phyloP scores from a whole-genome alignment of 2,888 invertebrate species.

The Leptodirus hochenwartii region DNA sequence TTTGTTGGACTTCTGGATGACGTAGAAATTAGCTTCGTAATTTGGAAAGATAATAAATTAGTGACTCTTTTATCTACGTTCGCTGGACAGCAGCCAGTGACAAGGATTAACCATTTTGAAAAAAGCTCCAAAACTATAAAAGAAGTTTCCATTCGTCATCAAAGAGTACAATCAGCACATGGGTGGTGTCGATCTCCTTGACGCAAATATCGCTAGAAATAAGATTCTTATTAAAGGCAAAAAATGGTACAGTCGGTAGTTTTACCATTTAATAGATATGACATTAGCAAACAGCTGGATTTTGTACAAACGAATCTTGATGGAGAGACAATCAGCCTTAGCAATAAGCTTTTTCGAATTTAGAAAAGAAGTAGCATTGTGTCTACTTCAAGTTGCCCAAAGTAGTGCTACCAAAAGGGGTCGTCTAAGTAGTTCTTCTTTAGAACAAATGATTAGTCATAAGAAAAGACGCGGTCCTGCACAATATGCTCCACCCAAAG shows the following conservation, averaged over 20 bases:
- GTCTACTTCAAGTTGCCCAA: not conserved
- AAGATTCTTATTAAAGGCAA: slow-evolving; percentile 1
- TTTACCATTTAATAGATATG: slow-evolving; percentile 1
- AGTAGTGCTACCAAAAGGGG: not conserved
- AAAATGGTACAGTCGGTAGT: not conserved
- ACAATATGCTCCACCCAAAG: not conserved
- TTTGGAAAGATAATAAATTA: too few species aligned
- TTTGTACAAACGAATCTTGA: not conserved
- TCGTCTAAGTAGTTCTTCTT: not conserved
- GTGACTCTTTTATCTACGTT: too few species aligned
- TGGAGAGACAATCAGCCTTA: not conserved
- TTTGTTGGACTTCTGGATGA: too few species aligned
- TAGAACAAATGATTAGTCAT: not conserved
- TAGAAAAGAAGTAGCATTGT: not conserved
- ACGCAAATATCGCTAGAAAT: not conserved
- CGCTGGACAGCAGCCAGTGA: too few species aligned
- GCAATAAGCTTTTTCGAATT: not conserved
- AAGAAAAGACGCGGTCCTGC: not conserved
- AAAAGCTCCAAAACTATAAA: too few species aligned
- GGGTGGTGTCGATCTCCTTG: not conserved
- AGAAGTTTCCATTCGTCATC: not conserved
- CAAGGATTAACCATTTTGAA: too few species aligned
- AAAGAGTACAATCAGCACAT: slow-evolving; percentile 1
- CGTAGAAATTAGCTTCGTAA: too few species aligned
- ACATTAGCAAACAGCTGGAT: not conserved